These are phyloP conservation scores for Argyra leucocephala DNA, from an alignment of 2,888 invertebrate genomes.

Conservation along the genomic window DNA sequence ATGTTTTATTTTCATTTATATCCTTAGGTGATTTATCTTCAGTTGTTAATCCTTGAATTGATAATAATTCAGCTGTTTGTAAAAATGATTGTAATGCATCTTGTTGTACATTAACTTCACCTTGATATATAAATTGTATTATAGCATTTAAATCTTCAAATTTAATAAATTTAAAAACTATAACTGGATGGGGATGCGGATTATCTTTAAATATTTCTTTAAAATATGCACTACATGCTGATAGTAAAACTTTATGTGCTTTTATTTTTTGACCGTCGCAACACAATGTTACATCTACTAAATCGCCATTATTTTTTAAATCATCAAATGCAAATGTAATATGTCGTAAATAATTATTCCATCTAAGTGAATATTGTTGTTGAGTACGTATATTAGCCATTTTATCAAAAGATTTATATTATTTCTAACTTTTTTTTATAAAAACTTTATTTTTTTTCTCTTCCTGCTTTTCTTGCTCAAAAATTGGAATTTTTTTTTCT, in stretches of 20 bases:
- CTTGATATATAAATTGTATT: conserved; percentile 72
- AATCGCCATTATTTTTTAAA: conserved; percentile 56
- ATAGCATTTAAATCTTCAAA: conserved; percentile 68
- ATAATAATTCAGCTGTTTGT: conserved; percentile 65
- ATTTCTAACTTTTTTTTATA: neutral
- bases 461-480: too few species aligned
- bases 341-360: conserved; percentile 61
- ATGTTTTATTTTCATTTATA: conserved; percentile 35
- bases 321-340: conserved; percentile 72
- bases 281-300: conserved; percentile 77
- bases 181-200: conserved; percentile 70
- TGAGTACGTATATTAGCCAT: neutral
- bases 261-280: conserved; percentile 75
- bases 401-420: neutral
- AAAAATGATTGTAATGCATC: conserved; percentile 69
- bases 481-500: neutral
- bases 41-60: conserved; percentile 65
- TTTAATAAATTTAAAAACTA: conserved; percentile 69
- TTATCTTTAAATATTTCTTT: conserved; percentile 62
- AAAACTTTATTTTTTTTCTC: neutral
- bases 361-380: conserved; percentile 1
- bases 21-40: conserved; percentile 36
- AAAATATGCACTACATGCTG: conserved; percentile 77
- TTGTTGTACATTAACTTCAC: conserved; percentile 72
- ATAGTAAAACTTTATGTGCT: conserved; percentile 75